phyloP scores from a whole-genome alignment of 2,888 invertebrate species.

The Argyra leucocephala region DNA sequence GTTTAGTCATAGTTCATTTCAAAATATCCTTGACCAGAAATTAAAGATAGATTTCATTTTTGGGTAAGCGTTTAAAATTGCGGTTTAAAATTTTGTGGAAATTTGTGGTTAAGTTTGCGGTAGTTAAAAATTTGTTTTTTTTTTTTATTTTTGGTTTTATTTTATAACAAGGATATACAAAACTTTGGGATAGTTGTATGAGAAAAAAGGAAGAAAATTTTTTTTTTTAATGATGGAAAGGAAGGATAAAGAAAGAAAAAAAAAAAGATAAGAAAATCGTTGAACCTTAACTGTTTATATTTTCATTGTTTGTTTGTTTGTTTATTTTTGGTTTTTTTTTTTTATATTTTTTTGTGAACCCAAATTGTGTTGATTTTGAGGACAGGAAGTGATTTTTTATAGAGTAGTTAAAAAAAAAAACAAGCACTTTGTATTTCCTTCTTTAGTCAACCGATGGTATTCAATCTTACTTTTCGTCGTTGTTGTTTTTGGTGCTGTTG shows the following conservation, averaged over 20 bases:
- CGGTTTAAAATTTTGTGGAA: not conserved
- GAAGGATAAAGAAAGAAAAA: not conserved
- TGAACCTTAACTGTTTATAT: not conserved
- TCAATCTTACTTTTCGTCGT: not conserved
- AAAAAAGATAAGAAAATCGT: not conserved
- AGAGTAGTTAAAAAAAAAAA: not conserved
- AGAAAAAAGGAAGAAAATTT: no score
- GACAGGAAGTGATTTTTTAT: constrained; percentile 4
- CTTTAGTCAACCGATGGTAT: not conserved
- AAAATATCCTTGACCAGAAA: not conserved
- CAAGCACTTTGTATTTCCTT: no score
- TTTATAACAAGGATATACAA: no score
- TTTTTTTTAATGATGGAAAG: not conserved
- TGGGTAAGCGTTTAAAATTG: not conserved
- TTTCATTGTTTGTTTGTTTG: not conserved
- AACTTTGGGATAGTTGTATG: not conserved
- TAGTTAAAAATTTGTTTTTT: not conserved
- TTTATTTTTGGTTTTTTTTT: not conserved
- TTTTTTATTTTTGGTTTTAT: not conserved
- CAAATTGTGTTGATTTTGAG: constrained; percentile 2
- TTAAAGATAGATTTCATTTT: not conserved
- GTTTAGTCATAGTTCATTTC: no score
- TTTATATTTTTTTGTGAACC: not conserved
- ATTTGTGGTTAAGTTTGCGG: not conserved
- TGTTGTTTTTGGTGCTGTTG: not conserved